A percentile compares a stretch with the other conserved stretches of the same genome.
Conservation (phyloP, 2,113 vertebrate species). For the Epinephelus lanceolatus region DNA sequence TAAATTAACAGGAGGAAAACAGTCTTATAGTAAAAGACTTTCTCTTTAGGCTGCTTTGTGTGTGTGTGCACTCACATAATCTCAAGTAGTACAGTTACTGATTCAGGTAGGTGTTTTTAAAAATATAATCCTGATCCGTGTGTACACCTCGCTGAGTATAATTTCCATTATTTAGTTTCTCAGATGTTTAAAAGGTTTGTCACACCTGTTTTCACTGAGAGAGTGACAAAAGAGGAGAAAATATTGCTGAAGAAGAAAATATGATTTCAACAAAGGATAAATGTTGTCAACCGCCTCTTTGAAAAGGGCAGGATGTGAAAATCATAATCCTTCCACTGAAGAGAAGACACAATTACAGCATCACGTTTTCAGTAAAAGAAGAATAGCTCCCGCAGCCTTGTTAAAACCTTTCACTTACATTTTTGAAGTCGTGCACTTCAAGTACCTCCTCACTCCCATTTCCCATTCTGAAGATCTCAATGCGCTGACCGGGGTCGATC, state of each 20-base stretch:
- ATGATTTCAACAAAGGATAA: constrained; percentile 48
- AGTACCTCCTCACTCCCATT: constrained; percentile 92
- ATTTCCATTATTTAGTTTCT: constrained; percentile 35
- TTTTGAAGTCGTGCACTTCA: constrained; percentile 97
- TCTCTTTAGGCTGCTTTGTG: constrained; percentile 10
- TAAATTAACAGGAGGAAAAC: constrained; percentile 41
- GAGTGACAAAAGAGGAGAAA: constrained; percentile 37
- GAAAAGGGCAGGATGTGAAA: constrained; percentile 52
- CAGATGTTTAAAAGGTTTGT: constrained; percentile 37
- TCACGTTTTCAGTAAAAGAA: constrained; percentile 12
- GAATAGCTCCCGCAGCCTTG: neutral
- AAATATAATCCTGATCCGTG: constrained; percentile 5
- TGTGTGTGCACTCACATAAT: constrained; percentile 30
- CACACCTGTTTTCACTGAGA: constrained; percentile 19
- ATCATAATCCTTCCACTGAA: constrained; percentile 25
- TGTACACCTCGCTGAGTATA: constrained; percentile 15
- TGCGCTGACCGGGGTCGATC: constrained; percentile 88
- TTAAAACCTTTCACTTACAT: constrained; percentile 85
- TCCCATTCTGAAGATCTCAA: constrained; percentile 92
- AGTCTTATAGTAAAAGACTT: constrained; percentile 24
- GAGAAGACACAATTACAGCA: constrained; percentile 14
- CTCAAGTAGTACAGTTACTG: constrained; percentile 4
- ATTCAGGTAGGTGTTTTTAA: constrained; percentile 15
- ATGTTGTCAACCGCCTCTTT: constrained; percentile 40
- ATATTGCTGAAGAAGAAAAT: constrained; percentile 29